These are phyloP conservation scores for Anguilla obscura DNA, from an alignment of 2,797 vertebrate species.

Conservation along the genomic window DNA sequence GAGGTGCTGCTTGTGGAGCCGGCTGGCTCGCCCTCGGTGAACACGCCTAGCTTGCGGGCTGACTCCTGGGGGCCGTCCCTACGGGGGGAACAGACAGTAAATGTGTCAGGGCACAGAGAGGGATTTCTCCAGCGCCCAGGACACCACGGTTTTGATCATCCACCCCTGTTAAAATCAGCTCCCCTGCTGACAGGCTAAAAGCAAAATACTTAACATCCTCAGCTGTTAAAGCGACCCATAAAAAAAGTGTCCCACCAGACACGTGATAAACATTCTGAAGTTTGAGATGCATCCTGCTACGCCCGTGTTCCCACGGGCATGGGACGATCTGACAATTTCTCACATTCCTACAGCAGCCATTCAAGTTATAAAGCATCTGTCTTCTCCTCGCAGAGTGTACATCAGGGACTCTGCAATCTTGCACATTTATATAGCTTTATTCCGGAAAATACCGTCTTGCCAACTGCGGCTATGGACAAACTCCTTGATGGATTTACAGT, in stretches of 20 bases:
- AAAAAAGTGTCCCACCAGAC: neutral
- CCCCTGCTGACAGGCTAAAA: neutral
- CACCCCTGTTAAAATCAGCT: neutral
- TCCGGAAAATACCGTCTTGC: conserved; percentile 67
- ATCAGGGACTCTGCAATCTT: conserved; percentile 60
- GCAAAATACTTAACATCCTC: neutral
- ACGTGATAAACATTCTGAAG: neutral
- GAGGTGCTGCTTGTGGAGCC: conserved; percentile 88
- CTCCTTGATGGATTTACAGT: conserved; percentile 61
- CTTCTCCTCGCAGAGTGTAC: conserved; percentile 65
- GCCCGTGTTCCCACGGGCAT: conserved; percentile 61
- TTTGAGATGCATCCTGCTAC: conserved; percentile 41
- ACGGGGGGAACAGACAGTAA: conserved; percentile 17
- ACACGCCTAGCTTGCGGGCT: conserved; percentile 86
- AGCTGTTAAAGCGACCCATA: neutral
- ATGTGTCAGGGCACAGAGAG: neutral
- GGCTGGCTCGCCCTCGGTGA: conserved; percentile 84
- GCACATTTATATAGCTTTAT: neutral
- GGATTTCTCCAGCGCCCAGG: neutral
- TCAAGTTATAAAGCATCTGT: conserved; percentile 76
- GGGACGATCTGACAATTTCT: conserved; percentile 68
- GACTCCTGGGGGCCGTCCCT: conserved; percentile 95
- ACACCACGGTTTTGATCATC: neutral
- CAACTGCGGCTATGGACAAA: conserved; percentile 64
- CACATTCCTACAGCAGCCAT: conserved; percentile 70